phyloP scores from a whole-genome alignment of 2,797 vertebrate genomes.

The Poecilia gillii region DNA sequence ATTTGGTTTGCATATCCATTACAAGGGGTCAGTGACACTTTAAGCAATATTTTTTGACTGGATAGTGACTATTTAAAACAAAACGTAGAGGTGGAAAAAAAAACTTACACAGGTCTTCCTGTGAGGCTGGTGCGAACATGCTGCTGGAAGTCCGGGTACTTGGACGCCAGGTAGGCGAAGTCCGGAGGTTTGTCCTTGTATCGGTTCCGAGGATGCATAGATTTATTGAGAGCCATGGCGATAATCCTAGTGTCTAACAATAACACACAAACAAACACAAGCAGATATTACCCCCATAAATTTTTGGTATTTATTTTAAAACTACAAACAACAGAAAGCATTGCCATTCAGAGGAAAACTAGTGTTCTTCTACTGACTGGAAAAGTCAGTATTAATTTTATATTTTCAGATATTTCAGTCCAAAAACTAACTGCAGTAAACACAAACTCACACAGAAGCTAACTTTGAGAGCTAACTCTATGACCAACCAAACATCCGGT shows the following conservation, averaged over 20 bases:
- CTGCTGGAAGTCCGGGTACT: conserved; percentile 90
- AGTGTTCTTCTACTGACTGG: too few relatives aligned
- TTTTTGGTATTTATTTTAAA: neutral
- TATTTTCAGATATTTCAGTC: neutral
- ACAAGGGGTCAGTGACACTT: neutral
- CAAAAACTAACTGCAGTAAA: neutral
- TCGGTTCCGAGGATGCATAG: conserved; percentile 91
- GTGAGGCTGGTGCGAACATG: conserved; percentile 86
- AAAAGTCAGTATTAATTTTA: neutral
- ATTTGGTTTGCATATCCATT: neutral
- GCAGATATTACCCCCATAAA: neutral
- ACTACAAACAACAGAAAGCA: neutral
- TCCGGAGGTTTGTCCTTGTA: conserved; percentile 93
- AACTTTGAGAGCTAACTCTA: conserved; percentile 13
- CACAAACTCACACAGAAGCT: neutral
- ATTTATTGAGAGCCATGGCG: conserved; percentile 88
- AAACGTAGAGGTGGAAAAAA: neutral
- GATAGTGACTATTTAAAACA: neutral
- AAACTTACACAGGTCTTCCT: conserved; percentile 86
- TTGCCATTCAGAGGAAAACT: neutral
- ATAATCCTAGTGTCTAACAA: conserved; percentile 8
- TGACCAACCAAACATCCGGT: neutral
- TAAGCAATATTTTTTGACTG: neutral
- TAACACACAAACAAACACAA: neutral
- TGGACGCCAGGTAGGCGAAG: conserved; percentile 88